Percentiles rank a stretch among this genome's conserved stretches.
phyloP scores from a whole-genome alignment of 2,888 invertebrate genomes.

The Alentia gelatinosa region DNA sequence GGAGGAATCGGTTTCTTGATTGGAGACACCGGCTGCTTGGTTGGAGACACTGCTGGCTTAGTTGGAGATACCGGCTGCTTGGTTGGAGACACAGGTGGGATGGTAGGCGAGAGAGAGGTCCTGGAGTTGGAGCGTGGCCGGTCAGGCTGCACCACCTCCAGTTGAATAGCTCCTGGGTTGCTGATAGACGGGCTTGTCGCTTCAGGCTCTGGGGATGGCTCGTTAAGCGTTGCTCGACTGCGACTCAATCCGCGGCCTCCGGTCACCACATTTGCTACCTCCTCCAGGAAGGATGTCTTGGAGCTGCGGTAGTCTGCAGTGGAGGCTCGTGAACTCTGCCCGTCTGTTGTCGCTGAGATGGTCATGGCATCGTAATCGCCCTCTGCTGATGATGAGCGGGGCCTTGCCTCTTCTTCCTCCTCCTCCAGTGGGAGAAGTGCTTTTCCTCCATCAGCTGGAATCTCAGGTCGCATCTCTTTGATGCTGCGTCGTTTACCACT shows the following conservation, averaged over 20 bases:
- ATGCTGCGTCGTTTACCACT: constrained; percentile 51
- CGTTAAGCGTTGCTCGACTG: neutral
- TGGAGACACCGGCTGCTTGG: neutral
- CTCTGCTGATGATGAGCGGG: constrained; percentile 71
- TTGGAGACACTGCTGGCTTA: neutral
- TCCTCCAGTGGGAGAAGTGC: constrained; percentile 55
- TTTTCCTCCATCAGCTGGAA: constrained; percentile 64
- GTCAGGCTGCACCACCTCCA: neutral
- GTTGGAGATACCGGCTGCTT: neutral
- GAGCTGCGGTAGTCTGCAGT: constrained; percentile 72
- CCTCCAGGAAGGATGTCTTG: constrained; percentile 74
- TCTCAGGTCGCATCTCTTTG: constrained; percentile 33
- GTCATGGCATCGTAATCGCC: constrained; percentile 73
- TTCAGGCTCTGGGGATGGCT: constrained; percentile 32
- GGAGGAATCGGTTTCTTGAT: neutral
- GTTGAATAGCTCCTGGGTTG: neutral
- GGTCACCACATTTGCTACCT: constrained; percentile 69
- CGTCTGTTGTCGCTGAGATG: constrained; percentile 68
- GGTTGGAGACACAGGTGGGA: neutral
- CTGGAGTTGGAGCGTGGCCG: neutral
- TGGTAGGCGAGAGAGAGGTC: neutral
- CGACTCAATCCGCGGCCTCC: neutral
- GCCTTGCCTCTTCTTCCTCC: neutral
- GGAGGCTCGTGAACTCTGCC: constrained; percentile 71
- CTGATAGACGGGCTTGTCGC: neutral